Evolutionary conservation across 2,113 vertebrate species (phyloP).

Genomic region (Ochotona curzoniae): DNA sequence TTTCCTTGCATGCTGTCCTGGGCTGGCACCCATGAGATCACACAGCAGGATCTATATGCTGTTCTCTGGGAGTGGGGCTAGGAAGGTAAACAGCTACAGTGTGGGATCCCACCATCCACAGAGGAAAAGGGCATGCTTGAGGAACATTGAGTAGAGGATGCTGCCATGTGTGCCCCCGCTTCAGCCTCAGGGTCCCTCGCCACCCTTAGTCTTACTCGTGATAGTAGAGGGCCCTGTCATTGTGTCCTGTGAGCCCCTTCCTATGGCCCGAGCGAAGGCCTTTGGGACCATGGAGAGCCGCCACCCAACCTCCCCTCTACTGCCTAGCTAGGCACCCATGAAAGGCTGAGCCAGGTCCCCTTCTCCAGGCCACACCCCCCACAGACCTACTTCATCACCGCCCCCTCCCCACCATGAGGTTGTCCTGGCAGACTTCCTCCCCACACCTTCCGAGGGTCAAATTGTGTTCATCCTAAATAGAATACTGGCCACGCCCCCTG

Average conservation of each 20-base stretch:
- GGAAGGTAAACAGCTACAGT: background rate
- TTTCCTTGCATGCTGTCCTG: background rate
- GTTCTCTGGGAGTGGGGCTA: background rate
- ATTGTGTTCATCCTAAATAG: background rate
- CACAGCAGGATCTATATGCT: background rate
- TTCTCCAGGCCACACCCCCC: background rate
- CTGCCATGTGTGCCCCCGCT: background rate
- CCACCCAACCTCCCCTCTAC: background rate
- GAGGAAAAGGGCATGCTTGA: background rate
- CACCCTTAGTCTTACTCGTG: background rate
- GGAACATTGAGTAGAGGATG: background rate
- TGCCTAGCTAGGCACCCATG: background rate
- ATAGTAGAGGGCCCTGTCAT: background rate
- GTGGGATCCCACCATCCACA: background rate
- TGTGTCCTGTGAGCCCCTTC: background rate
- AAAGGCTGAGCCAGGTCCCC: background rate
- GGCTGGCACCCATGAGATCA: background rate
- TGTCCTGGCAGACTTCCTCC: background rate
- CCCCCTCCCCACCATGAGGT: background rate
- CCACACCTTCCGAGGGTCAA: background rate
- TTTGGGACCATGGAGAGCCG: background rate
- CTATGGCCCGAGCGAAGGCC: background rate
- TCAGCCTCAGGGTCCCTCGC: conserved; percentile 21
- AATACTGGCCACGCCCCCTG: background rate
- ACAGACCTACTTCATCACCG: background rate